phyloP scores from a whole-genome alignment of 1,140 invertebrate genomes.

The Drosophila willistoni region DNA sequence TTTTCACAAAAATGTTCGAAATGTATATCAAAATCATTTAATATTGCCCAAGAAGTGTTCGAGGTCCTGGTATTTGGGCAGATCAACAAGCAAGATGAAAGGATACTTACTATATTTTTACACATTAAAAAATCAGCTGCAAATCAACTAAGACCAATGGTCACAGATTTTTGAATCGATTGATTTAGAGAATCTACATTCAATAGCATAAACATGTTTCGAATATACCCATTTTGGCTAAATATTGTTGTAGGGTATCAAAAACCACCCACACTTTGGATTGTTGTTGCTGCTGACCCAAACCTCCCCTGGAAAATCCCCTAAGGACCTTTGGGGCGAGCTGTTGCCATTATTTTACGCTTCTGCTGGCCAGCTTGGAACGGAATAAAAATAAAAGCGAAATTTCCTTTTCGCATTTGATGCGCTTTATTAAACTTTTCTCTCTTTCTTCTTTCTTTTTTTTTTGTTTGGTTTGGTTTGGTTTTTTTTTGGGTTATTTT shows the following conservation, averaged over 20 bases:
- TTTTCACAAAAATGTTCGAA: no score
- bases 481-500: constrained; percentile 46
- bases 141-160: no score
- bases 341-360: constrained; percentile 77
- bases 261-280: constrained; percentile 2
- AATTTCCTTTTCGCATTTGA: constrained; percentile 61
- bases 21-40: no score
- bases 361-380: constrained; percentile 52
- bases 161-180: no score
- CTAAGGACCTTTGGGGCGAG: constrained; percentile 74
- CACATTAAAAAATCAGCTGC: no score
- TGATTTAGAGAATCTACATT: no score
- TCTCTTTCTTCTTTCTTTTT: constrained; percentile 42
- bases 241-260: neutral
- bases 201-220: no score
- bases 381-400: constrained; percentile 66
- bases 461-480: neutral
- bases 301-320: constrained; percentile 20
- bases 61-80: no score
- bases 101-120: no score
- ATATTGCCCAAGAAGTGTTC: no score
- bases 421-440: constrained; percentile 65
- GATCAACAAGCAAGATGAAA: no score
- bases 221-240: constrained; percentile 20
- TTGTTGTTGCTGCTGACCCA: constrained; percentile 7